Evolutionary conservation across 2,797 vertebrate species (phyloP), one percentile per base, ranked within the genome.

Genomic region (Sebastes elongatus): DNA sequence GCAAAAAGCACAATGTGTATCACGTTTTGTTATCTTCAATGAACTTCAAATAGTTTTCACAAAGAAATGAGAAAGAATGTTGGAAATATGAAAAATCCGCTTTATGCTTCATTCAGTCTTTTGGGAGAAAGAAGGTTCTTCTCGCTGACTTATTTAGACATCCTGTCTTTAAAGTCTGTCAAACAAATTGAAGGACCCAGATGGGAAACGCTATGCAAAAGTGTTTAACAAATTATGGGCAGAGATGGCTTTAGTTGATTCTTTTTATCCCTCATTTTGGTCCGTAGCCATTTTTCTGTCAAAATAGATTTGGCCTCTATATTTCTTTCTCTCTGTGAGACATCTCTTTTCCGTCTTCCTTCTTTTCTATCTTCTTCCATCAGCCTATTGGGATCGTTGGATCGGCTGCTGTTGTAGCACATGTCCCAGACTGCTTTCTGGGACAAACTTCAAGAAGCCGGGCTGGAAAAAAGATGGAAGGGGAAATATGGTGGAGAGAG

Each of bases 381-480:
- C 87, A 74, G 86, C 76, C 92, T 86, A 13, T 59, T 89, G 90
- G 91, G 92, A 93, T 76, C 3, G 38, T 76, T 74, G 90, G 88
- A 92, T 93, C 77, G 80, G 89, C 90, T 89, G 90, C 83, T 86
- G 76, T 89, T 84, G 78, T 82, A 86, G 80, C 83, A 74, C 84
- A 86, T 71, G 88, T 93, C 91, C 83, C 88, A 92, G 88, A 83
- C 88, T 93, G 88, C 91, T 95, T 94, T 93, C 92, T 94, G 89
- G 92, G 89, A 94, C 90, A 95, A 92, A 94, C 91, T 93, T 95
- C 86, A 95, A 95, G 89, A 91, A 86, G 78, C 77, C 49, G 22
- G 57, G 56, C 76, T 84, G 70, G 55, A 49, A 74, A 74, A 86
- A 77, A 81, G 77, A 89, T 74, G 73, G 69, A 77, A 86, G 72